Evolutionary conservation across 2,797 vertebrate genomes (phyloP).

Genomic region (Epinephelus coioides): DNA sequence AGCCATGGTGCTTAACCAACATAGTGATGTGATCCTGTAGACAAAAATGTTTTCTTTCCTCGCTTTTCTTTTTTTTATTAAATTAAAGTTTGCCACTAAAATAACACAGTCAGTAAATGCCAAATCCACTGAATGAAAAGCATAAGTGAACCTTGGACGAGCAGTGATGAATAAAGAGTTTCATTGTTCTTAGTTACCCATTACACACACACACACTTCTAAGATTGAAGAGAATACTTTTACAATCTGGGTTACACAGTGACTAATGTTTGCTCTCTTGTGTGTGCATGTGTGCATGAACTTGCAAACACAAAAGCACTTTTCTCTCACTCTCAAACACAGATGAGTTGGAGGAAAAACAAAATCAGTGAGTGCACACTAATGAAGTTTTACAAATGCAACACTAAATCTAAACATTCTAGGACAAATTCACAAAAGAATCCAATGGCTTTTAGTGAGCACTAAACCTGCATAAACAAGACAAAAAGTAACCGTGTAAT

Average conservation of each 20-base stretch:
- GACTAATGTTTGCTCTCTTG: not conserved
- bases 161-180: not conserved
- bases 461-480: no score
- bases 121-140: not conserved
- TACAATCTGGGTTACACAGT: not conserved
- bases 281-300: constrained; percentile 11
- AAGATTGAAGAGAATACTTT: not conserved
- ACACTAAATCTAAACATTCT: no score
- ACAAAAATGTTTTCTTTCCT: not conserved
- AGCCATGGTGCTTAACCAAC: constrained; percentile 22
- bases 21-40: constrained; percentile 9
- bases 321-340: not conserved
- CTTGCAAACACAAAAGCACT: constrained; percentile 11
- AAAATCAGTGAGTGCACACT: constrained; percentile 1
- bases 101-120: not conserved
- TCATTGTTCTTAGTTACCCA: constrained; percentile 5
- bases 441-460: no score
- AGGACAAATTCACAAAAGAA: no score
- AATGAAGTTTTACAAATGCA: not conserved
- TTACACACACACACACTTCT: not conserved
- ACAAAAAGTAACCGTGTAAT: no score
- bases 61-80: not conserved
- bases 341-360: constrained; percentile 27
- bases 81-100: not conserved
- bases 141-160: constrained; percentile 3